Evolutionary conservation across 2,113 vertebrate species (phyloP).

Genomic region (Plectropomus leopardus): DNA sequence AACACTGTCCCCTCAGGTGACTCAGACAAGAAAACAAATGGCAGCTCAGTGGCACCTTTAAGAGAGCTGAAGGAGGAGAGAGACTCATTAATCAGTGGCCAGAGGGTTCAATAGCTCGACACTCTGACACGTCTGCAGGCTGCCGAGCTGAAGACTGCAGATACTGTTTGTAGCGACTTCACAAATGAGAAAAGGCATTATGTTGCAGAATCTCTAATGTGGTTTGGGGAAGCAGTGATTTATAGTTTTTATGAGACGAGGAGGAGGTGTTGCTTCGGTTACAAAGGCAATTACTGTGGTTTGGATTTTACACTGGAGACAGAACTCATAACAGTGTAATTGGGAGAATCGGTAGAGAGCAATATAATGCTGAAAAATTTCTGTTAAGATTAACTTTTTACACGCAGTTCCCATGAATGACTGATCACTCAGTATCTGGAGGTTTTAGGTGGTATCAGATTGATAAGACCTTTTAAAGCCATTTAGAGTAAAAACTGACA

Average conservation of each 20-base stretch:
- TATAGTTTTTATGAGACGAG: conserved; percentile 26
- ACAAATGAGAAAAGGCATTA: conserved; percentile 50
- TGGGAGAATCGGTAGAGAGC: conserved; percentile 5
- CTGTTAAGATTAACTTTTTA: background rate
- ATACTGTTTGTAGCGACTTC: conserved; percentile 42
- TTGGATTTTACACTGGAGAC: conserved; percentile 35
- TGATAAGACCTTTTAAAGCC: background rate
- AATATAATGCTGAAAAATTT: conserved; percentile 11
- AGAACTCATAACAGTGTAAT: conserved; percentile 30
- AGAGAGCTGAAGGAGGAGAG: conserved; percentile 15
- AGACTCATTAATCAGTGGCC: conserved; percentile 49
- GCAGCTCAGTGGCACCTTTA: conserved; percentile 9
- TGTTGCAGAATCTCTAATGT: conserved; percentile 25
- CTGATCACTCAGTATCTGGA: background rate
- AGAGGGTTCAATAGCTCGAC: conserved; percentile 31
- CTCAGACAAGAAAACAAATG: conserved; percentile 35
- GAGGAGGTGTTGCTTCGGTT: conserved; percentile 5
- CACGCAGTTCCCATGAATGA: background rate
- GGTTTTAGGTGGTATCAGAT: background rate
- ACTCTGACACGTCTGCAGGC: conserved; percentile 25
- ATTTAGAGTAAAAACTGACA: background rate
- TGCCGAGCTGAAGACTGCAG: conserved; percentile 29
- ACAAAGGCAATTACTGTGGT: conserved; percentile 38
- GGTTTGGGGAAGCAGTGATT: conserved; percentile 36
- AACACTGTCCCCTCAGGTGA: conserved; percentile 12